Base-by-base conservation (phyloP, 2,113 vertebrate species). In the Chrysochloris asiatica region DNA sequence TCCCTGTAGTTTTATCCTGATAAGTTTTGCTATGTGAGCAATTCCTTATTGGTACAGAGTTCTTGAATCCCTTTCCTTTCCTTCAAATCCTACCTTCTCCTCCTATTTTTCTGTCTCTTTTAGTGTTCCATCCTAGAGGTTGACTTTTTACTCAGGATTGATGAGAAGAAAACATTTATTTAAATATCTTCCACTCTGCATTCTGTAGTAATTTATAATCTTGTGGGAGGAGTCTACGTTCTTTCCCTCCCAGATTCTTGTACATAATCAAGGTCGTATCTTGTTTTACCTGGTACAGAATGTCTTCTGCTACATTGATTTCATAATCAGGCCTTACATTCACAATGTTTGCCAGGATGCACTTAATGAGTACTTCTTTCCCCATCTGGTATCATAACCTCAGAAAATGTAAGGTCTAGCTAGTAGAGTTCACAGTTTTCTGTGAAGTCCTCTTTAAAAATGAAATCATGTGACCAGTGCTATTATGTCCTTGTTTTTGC, bases 291-390 rank as follows among this genome's bases (percentile, higher is more conserved):
- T 92, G 61, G 41, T 54, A 71, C 82, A 94, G 93, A 89, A 54
- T 91, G 78, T 92, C 95, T 92, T 88, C 78, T 92, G 56, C 56
- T 88, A 56, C 28, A 19, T 9, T 69, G 50, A 94, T 92, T 92
- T 89, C 41, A 81, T 61, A 94, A 83, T 48, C n/a, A 86, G 13
- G n/a, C 30, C 38, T 89, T 77, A 56, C 41, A 38, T 88, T 78
- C 50, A 83, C 12, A 38, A 0, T 59, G 22, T 90, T 92, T 63
- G 12, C 67, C 73, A 87, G 83, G 13, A n/a, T 82, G 22, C 14
- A 33, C 33, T 88, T 71, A 50, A 56, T 50, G 17, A 59, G 36
- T 50, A 45, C 52, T 87, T 73, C n/a, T 82, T 82, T 89, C 89
- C 89, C 50, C 75, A 47, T 79, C 22, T 91, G 73, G 10, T 36